These are phyloP conservation scores for Achlya flavicornis DNA, from an alignment of 2,888 invertebrate genomes.

Conservation along the genomic window DNA sequence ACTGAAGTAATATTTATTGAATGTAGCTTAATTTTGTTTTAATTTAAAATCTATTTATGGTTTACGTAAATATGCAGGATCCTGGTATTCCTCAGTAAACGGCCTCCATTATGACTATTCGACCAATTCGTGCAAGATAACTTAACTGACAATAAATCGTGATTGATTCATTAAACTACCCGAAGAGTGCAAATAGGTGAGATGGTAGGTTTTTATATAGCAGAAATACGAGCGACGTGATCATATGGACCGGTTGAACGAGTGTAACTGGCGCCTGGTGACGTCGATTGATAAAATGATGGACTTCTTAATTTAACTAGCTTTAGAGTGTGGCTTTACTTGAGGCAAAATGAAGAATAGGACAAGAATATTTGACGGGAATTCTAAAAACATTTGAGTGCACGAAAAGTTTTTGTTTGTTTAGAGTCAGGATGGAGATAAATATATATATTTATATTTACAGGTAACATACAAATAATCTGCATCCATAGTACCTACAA, in stretches of 20 bases:
- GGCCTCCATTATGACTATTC: neutral
- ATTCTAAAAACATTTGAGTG: too few relatives aligned
- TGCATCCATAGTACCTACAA: too few relatives aligned
- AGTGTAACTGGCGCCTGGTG: neutral
- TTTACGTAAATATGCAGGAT: too few relatives aligned
- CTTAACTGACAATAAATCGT: neutral
- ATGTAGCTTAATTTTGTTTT: neutral
- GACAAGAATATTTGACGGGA: neutral
- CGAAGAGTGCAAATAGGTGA: neutral
- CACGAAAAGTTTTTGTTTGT: too few relatives aligned
- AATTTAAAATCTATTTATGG: too few relatives aligned
- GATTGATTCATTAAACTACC: neutral
- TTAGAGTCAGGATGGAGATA: too few relatives aligned
- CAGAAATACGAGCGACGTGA: neutral
- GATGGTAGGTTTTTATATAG: neutral
- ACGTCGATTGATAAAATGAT: neutral
- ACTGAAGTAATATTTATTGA: neutral
- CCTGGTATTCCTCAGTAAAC: too few relatives aligned
- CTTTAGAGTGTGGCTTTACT: too few relatives aligned
- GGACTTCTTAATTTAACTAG: neutral
- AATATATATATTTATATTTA: too few relatives aligned
- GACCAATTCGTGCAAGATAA: neutral
- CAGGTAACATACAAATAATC: too few relatives aligned
- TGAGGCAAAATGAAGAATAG: too few relatives aligned
- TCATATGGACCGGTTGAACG: neutral